Percentiles rank a stretch among this genome's conserved stretches.
phyloP scores from a whole-genome alignment of 1,140 invertebrate genomes.

The Drosophila ogumai region DNA sequence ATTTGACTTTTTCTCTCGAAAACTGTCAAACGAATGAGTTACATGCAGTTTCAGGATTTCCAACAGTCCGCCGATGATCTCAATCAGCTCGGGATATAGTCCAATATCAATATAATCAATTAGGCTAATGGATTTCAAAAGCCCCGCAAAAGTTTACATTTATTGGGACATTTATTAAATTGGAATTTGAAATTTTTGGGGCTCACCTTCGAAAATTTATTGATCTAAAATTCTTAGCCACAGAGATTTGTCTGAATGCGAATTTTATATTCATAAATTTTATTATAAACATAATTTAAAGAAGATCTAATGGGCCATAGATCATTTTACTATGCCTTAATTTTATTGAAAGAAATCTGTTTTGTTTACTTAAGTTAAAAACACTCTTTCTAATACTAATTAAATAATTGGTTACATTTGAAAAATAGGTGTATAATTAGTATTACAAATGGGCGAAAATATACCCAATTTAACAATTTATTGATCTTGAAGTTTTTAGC shows the following conservation, averaged over 20 bases:
- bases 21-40: slow-evolving; percentile 57
- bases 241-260: slow-evolving; percentile 22
- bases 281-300: neutral
- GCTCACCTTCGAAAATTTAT: slow-evolving; percentile 13
- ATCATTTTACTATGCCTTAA: neutral
- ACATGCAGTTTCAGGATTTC: slow-evolving; percentile 24
- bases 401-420: neutral
- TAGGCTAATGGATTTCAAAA: slow-evolving; percentile 3
- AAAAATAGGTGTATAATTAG: neutral
- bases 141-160: neutral
- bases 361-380: neutral
- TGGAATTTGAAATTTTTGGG: neutral
- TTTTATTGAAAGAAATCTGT: neutral
- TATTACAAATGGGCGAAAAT: neutral
- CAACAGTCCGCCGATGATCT: neutral
- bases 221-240: neutral
- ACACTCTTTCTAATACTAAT: neutral
- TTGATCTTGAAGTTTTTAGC: neutral
- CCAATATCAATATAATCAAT: slow-evolving; percentile 23
- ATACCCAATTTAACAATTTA: slow-evolving; percentile 9
- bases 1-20: slow-evolving; percentile 40
- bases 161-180: slow-evolving; percentile 1
- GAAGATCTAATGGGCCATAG: neutral
- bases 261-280: slow-evolving; percentile 1
- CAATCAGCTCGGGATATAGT: slow-evolving; percentile 1